Conservation (phyloP, 2,797 vertebrate species). For the Geotrypetes seraphini region DNA sequence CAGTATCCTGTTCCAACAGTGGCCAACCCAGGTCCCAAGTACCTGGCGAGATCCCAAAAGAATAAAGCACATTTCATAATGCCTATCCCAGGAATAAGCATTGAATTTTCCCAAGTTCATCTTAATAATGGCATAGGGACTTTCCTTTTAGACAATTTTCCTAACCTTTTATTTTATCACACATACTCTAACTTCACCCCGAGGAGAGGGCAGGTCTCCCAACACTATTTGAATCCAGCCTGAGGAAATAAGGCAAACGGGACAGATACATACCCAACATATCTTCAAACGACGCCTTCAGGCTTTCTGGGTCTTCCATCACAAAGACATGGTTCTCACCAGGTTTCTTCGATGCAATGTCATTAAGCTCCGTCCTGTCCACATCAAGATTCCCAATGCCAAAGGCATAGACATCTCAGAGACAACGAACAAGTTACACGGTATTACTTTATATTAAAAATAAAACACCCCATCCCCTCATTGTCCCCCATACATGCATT, state of each 20-base stretch:
- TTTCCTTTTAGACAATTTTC: too few species aligned
- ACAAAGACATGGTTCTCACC: constrained; percentile 64
- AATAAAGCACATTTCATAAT: too few species aligned
- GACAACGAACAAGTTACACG: not conserved
- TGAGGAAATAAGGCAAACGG: too few species aligned
- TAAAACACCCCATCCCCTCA: not conserved
- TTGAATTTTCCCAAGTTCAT: too few species aligned
- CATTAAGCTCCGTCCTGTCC: constrained; percentile 55
- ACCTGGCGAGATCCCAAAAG: too few species aligned
- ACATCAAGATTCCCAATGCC: constrained; percentile 53
- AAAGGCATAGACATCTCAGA: constrained; percentile 77
- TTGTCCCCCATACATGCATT: too few species aligned
- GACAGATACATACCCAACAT: constrained; percentile 60
- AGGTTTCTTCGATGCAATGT: constrained; percentile 63
- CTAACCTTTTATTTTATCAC: too few species aligned
- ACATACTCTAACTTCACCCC: too few species aligned
- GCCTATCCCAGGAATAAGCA: too few species aligned
- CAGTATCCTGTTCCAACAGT: too few species aligned
- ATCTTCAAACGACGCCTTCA: constrained; percentile 61
- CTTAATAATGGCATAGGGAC: too few species aligned
- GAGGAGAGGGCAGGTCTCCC: not conserved
- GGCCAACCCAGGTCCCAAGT: too few species aligned
- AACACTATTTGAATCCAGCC: not conserved
- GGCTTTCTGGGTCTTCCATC: constrained; percentile 21
- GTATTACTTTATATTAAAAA: not conserved